These are phyloP conservation scores for Artemisiospiza belli DNA, from an alignment of 2,113 vertebrate species.

Conservation along the genomic window DNA sequence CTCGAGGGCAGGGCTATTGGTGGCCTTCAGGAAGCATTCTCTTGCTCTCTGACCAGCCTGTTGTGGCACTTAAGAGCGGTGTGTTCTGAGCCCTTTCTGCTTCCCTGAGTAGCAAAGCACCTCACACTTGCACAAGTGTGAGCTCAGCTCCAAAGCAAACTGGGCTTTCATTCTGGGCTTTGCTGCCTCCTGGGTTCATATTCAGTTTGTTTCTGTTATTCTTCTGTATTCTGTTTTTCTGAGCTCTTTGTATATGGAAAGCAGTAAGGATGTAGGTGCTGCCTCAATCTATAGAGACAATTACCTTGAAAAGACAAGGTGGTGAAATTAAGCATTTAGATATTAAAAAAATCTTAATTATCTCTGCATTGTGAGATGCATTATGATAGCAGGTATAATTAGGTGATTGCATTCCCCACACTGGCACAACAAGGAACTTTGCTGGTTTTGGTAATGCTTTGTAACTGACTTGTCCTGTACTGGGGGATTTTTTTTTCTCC, in stretches of 20 bases:
- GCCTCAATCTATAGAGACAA: not conserved
- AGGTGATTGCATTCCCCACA: fast-evolving
- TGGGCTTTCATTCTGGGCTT: not conserved
- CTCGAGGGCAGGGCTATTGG: not conserved
- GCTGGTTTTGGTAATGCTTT: not conserved
- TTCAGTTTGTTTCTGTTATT: not conserved
- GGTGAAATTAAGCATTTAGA: not conserved
- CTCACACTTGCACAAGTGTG: not conserved
- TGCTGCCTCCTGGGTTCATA: not conserved
- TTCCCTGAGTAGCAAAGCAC: not conserved
- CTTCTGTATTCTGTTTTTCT: not conserved
- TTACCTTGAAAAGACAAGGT: not conserved
- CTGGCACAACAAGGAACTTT: not conserved
- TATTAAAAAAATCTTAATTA: not conserved
- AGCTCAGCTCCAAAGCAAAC: not conserved
- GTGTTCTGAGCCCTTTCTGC: not conserved
- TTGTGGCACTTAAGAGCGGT: not conserved
- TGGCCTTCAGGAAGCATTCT: not conserved
- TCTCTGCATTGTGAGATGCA: not conserved
- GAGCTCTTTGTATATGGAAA: not conserved
- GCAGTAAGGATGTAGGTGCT: not conserved
- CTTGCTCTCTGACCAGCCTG: fast-evolving
- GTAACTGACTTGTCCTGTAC: not conserved
- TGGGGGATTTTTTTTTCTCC: not conserved
- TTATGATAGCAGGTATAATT: not conserved